Evolutionary conservation across 2,888 invertebrate species (phyloP).

Genomic region (Acanthosepion pharaonis): DNA sequence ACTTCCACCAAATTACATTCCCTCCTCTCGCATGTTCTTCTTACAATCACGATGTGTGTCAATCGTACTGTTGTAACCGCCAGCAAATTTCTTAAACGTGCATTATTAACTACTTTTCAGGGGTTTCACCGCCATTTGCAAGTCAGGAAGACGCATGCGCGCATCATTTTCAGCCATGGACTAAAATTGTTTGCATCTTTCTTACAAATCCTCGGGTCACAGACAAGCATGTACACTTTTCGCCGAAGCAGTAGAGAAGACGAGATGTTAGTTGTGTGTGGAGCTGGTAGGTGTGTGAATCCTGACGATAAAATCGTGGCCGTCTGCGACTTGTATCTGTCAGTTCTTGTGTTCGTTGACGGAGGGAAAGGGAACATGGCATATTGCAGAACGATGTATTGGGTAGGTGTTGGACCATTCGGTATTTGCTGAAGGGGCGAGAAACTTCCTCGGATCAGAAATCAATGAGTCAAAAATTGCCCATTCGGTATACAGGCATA

Average conservation of each 20-base stretch:
- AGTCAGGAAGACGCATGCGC: neutral
- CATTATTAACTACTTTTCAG: conserved; percentile 6
- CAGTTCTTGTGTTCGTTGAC: neutral
- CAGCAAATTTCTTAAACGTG: neutral
- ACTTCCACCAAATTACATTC: too few species aligned
- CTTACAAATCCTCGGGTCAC: neutral
- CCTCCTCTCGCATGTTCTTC: too few species aligned
- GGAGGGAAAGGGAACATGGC: too few species aligned
- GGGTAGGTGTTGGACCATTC: neutral
- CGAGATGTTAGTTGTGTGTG: fast-evolving
- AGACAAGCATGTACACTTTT: neutral
- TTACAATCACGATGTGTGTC: neutral
- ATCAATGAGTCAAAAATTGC: conserved; percentile 33
- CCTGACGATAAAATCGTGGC: conserved; percentile 6
- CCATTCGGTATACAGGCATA: neutral
- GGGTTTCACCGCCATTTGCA: neutral
- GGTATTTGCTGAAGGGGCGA: neutral
- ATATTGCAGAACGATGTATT: neutral
- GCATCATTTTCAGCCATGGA: neutral
- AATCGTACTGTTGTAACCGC: neutral
- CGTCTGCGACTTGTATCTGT: conserved; percentile 33
- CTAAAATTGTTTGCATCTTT: neutral
- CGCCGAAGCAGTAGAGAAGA: neutral
- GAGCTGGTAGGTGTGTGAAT: neutral
- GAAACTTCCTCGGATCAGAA: neutral